Evolutionary conservation across 2,797 vertebrate species (phyloP), one percentile per base, ranked within the genome.

Genomic region (Leuciscus waleckii): DNA sequence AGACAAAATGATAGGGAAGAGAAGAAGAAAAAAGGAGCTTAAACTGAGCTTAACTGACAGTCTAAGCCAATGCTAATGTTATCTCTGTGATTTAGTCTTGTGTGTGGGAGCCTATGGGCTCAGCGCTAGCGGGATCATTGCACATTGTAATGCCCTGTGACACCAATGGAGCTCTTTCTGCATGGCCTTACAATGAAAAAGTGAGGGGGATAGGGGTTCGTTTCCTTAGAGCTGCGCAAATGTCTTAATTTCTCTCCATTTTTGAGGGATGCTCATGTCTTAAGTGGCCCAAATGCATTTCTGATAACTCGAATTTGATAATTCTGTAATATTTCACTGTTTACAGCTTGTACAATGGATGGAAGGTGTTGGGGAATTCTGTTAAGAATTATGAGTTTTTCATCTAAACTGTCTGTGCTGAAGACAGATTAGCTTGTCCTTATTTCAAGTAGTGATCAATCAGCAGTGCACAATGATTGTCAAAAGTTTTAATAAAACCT

Each of bases 131-230:
- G 87, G 93, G 94, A 94, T 95, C 92, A 93, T 88, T 93, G 91
- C 93, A 84, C 93, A 88, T 91, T 91, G 91, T 93, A 93, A 94
- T 94, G 91, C 91, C 92, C 92, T 88, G 89, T 91, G 91, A 49
- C 87, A 73, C 74, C 81, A 56, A 74, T 32, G 49, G 74, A 84
- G 61, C 81, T 86, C 86, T 87, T 85, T 84, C 43, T 74, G 49
- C 32, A 85, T 88, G 89, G 90, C 81, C 89, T 79, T 21, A 85
- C 90, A 90, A 92, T 90, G 92, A 91, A 79, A 85, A 87, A 85
- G 92, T 89, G 91, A 7, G 76, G 81, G 90, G 83, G 76, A 74
- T 43, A 29, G 29, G 54, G 2, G 41, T 32, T 71, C 2, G 10
- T 69, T 43, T 82, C 79, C 83, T 75, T 74, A 51, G 68, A 13